Conservation (phyloP, 2,113 vertebrate genomes). For the Aptenodytes patagonicus region DNA sequence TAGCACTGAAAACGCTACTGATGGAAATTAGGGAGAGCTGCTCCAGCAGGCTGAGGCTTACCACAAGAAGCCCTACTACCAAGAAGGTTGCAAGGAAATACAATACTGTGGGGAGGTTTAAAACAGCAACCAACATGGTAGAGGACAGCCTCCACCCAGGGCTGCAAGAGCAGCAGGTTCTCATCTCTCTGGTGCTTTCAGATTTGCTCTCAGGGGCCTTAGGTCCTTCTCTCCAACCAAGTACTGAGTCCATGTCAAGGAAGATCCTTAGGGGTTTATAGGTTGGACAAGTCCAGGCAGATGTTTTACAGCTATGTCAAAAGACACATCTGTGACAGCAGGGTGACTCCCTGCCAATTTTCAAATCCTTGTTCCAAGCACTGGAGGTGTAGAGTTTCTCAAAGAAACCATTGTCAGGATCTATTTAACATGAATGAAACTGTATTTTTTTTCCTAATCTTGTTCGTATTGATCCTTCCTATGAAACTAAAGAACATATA, state of each 20-base stretch:
- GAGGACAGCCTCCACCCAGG: not conserved
- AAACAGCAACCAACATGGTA: not conserved
- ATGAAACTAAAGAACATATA: not conserved
- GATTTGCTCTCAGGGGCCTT: not conserved
- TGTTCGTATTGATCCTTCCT: slow-evolving; percentile 2
- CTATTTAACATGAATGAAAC: not conserved
- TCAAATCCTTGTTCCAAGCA: rapidly evolving
- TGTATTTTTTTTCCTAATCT: not conserved
- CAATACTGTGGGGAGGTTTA: not conserved
- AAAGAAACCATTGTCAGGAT: not conserved
- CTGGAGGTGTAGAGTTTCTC: not conserved
- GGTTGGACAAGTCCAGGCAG: not conserved
- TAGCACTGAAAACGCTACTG: rapidly evolving
- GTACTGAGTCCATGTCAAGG: not conserved
- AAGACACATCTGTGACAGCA: not conserved
- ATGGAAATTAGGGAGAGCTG: not conserved
- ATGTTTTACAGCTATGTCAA: not conserved
- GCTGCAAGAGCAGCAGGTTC: not conserved
- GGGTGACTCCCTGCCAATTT: not conserved
- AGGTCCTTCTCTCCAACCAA: not conserved
- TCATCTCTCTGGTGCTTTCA: not conserved
- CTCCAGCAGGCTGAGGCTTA: not conserved
- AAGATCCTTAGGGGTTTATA: not conserved
- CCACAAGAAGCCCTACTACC: not conserved
- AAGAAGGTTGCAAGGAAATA: not conserved